Percentiles rank a stretch among this genome's conserved stretches.
These are phyloP conservation scores for Malacoraja senta DNA, from an alignment of 2,797 vertebrate genomes.

Conservation along the genomic window DNA sequence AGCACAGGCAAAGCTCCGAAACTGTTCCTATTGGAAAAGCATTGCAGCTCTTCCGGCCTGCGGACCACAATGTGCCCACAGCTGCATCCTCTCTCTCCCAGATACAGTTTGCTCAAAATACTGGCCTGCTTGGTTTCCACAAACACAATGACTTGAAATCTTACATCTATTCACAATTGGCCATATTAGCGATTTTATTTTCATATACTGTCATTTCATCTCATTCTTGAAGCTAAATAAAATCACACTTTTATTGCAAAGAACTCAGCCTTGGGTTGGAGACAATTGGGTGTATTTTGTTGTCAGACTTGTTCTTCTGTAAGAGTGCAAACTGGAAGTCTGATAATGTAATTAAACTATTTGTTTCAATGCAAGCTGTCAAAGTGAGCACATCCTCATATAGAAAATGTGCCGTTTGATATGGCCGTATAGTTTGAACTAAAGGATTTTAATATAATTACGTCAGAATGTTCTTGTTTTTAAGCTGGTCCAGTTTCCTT, in stretches of 20 bases:
- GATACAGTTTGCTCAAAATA: not conserved
- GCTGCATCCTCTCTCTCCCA: conserved; percentile 23
- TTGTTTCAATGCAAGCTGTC: not conserved
- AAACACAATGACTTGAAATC: not conserved
- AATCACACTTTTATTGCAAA: not conserved
- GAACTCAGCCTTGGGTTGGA: not conserved
- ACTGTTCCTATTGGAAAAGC: conserved; percentile 6
- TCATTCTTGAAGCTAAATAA: not conserved
- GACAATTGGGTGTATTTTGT: not conserved
- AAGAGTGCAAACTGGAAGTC: not conserved
- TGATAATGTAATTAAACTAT: not conserved
- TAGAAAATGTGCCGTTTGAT: not conserved
- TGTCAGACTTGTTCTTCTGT: not conserved
- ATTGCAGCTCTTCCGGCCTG: not conserved
- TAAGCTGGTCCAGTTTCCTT: not conserved
- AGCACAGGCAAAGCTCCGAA: not conserved
- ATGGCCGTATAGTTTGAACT: not conserved
- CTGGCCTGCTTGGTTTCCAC: not conserved
- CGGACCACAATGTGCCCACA: not conserved
- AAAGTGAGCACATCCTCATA: not conserved
- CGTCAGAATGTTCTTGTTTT: not conserved
- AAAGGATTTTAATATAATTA: not conserved
- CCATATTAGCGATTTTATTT: no score
- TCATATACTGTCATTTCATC: no score
- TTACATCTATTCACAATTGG: not conserved